Conservation (phyloP, 1,140 invertebrate genomes). For the Hypsibius dujardini region DNA sequence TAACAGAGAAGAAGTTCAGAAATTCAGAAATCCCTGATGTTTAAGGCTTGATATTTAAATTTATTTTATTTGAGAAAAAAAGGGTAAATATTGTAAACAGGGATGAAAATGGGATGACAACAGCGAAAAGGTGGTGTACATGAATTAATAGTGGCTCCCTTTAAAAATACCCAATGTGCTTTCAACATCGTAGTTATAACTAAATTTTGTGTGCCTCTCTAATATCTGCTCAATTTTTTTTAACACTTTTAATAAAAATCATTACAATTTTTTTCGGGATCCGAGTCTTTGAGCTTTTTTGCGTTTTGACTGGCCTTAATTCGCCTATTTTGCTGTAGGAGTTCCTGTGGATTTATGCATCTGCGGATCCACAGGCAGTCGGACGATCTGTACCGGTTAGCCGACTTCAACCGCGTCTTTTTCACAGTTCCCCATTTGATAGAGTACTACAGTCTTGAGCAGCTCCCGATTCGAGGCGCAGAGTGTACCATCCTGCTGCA, state of each 20-base stretch:
- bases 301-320: neutral
- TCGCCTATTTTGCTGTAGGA: neutral
- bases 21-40: too few relatives aligned
- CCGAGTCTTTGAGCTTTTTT: neutral
- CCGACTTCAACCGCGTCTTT: neutral
- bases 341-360: constrained; percentile 1
- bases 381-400: neutral
- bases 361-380: neutral
- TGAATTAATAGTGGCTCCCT: neutral
- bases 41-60: too few relatives aligned
- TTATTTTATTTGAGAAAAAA: too few relatives aligned
- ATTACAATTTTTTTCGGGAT: neutral
- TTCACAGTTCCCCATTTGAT: neutral
- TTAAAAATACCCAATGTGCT: neutral
- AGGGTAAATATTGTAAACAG: too few relatives aligned
- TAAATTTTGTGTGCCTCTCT: neutral
- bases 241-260: neutral
- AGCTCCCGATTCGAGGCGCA: neutral
- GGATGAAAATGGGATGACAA: too few relatives aligned
- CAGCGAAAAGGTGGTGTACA: too few relatives aligned
- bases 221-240: neutral
- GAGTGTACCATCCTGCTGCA: neutral
- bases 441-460: neutral
- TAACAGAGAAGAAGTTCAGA: too few relatives aligned
- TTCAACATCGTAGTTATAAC: neutral